Evolutionary conservation across 2,113 vertebrate genomes (phyloP).

Genomic region (Nannobrachium achirus): DNA sequence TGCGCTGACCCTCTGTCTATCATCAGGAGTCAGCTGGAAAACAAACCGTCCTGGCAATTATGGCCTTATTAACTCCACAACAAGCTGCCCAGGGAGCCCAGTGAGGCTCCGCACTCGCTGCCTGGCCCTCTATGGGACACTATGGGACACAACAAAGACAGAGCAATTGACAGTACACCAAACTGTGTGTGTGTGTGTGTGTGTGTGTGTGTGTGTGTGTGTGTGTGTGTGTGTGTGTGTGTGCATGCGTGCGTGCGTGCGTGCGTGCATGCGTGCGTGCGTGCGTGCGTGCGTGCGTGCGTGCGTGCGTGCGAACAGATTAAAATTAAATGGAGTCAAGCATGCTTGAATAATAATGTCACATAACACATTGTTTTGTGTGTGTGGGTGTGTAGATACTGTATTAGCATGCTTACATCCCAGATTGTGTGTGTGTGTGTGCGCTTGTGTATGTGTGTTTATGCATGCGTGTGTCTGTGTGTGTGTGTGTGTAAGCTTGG

Average conservation of each 20-base stretch:
- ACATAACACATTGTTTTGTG: not conserved
- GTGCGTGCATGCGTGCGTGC: too few relatives aligned
- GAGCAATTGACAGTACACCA: slow-evolving; percentile 42
- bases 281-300: not conserved
- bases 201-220: not conserved
- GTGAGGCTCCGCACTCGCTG: slow-evolving; percentile 31
- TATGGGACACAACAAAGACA: slow-evolving; percentile 17
- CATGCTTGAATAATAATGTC: not conserved
- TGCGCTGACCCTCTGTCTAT: slow-evolving; percentile 67
- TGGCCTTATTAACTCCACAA: slow-evolving; percentile 72
- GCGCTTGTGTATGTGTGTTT: slow-evolving; percentile 1
- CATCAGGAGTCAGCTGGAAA: slow-evolving; percentile 55
- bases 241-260: not conserved
- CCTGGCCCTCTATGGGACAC: slow-evolving; percentile 45
- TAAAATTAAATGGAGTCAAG: not conserved
- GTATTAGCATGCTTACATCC: not conserved
- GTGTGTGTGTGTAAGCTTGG: too few relatives aligned
- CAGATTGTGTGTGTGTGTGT: not conserved
- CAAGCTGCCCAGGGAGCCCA: slow-evolving; percentile 63
- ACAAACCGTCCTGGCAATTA: slow-evolving; percentile 70
- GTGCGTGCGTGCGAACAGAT: not conserved
- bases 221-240: slow-evolving; percentile 15
- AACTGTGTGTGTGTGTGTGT: too few relatives aligned
- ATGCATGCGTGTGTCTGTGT: not conserved
- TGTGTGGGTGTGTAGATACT: not conserved